A percentile compares a stretch with the other conserved stretches of the same genome.
These are phyloP conservation scores for Poeciliopsis prolifica DNA, from an alignment of 2,113 vertebrate species.

Conservation along the genomic window DNA sequence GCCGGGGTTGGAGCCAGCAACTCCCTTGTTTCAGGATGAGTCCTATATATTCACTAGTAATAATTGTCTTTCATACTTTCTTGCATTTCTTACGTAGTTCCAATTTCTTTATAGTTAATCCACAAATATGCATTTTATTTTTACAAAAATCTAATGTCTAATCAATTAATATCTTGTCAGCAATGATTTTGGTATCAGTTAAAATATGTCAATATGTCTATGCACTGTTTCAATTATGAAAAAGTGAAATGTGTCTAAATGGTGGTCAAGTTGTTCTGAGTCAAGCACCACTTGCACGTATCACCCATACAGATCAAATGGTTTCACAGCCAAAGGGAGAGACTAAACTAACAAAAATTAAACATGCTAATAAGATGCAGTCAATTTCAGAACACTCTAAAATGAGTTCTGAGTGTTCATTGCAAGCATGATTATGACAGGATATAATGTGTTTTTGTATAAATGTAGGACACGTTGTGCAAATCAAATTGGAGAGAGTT, in stretches of 20 bases:
- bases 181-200: too few relatives aligned
- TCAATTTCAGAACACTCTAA: slow-evolving; percentile 6
- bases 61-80: too few relatives aligned
- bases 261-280: not conserved
- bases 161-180: too few relatives aligned
- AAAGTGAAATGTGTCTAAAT: not conserved
- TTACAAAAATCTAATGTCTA: too few relatives aligned
- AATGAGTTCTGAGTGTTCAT: not conserved
- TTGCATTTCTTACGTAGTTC: too few relatives aligned
- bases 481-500: slow-evolving; percentile 36
- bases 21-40: too few relatives aligned
- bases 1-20: too few relatives aligned
- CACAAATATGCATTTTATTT: too few relatives aligned
- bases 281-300: not conserved
- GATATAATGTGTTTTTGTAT: slow-evolving; percentile 17
- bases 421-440: slow-evolving; percentile 21
- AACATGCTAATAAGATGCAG: not conserved
- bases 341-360: not conserved
- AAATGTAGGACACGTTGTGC: slow-evolving; percentile 23
- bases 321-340: not conserved
- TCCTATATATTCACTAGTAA: too few relatives aligned
- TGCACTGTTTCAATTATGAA: too few relatives aligned
- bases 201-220: too few relatives aligned
- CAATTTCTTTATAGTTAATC: too few relatives aligned
- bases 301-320: not conserved